phyloP scores from a whole-genome alignment of 2,797 vertebrate species.

The Carcharodon carcharias region DNA sequence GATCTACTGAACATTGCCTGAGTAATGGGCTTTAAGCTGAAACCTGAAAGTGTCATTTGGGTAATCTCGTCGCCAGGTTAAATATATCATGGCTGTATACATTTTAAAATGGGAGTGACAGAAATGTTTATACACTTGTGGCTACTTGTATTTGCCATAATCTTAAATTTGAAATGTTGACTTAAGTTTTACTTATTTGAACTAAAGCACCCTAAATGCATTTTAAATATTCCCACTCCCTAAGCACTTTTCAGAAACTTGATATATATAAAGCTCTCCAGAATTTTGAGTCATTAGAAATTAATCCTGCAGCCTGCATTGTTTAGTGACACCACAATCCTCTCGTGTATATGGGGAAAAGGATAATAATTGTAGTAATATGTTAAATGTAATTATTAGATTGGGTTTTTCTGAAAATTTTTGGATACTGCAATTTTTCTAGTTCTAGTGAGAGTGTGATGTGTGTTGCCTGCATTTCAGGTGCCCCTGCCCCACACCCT shows the following conservation, averaged over 20 bases:
- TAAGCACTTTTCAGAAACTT: conserved; percentile 1
- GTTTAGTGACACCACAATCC: neutral
- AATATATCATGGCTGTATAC: neutral
- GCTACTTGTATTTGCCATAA: neutral
- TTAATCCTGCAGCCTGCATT: neutral
- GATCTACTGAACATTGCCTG: neutral
- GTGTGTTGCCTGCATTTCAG: conserved; percentile 68
- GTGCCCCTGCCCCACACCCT: conserved; percentile 88
- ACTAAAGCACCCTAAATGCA: neutral
- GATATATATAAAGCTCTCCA: neutral
- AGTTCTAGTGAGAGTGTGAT: conserved; percentile 59
- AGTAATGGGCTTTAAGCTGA: neutral
- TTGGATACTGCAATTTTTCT: conserved; percentile 48
- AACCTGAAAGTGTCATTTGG: neutral
- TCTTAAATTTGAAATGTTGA: neutral
- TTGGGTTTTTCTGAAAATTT: conserved; percentile 18
- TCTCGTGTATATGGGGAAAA: neutral
- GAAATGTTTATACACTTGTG: neutral
- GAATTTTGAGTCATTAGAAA: neutral
- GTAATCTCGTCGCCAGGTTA: neutral
- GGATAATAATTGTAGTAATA: neutral
- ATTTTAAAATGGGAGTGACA: neutral
- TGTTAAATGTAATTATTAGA: conserved; percentile 26
- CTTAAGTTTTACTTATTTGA: neutral
- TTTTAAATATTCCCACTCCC: neutral